Evolutionary conservation across 2,797 vertebrate genomes (phyloP).

Genomic region (Kryptopterus vitreolus): DNA sequence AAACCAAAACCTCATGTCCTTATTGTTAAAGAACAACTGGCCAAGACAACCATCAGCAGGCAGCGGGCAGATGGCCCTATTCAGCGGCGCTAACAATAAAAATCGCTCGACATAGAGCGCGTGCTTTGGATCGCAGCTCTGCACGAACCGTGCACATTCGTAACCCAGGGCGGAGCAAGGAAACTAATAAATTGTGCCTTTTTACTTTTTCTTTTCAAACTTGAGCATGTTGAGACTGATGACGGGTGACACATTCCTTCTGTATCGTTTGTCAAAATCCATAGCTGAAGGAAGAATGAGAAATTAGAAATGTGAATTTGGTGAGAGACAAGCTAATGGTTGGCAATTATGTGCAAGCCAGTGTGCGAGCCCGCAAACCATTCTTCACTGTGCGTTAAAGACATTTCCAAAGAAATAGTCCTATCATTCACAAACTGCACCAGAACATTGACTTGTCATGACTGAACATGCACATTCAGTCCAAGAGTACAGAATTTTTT

Average conservation of each 20-base stretch:
- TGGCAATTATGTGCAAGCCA: not conserved
- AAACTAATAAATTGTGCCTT: conserved; percentile 36
- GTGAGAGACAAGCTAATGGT: conserved; percentile 14
- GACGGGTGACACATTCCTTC: conserved; percentile 1
- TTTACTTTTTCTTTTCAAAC: conserved; percentile 33
- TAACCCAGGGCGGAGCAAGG: conserved; percentile 4
- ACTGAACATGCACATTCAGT: not conserved
- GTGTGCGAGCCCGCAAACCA: not conserved
- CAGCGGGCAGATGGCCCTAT: conserved; percentile 56
- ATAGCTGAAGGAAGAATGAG: not conserved
- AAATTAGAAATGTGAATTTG: not conserved
- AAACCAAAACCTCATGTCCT: conserved; percentile 55
- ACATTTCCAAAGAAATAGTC: conserved; percentile 9
- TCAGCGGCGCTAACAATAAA: conserved; percentile 51
- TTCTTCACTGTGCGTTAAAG: not conserved
- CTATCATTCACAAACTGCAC: conserved; percentile 19
- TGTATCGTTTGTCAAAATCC: not conserved
- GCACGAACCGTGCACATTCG: conserved; percentile 14
- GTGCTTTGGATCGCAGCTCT: conserved; percentile 7
- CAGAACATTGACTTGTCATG: not conserved
- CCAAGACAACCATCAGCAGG: conserved; percentile 57
- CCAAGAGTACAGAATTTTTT: not conserved
- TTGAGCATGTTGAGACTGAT: conserved; percentile 12
- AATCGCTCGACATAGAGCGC: conserved; percentile 41
- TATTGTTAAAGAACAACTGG: conserved; percentile 56